Base-by-base conservation (phyloP, 2,888 invertebrate species). In the Aphelenchoides bicaudatus region DNA sequence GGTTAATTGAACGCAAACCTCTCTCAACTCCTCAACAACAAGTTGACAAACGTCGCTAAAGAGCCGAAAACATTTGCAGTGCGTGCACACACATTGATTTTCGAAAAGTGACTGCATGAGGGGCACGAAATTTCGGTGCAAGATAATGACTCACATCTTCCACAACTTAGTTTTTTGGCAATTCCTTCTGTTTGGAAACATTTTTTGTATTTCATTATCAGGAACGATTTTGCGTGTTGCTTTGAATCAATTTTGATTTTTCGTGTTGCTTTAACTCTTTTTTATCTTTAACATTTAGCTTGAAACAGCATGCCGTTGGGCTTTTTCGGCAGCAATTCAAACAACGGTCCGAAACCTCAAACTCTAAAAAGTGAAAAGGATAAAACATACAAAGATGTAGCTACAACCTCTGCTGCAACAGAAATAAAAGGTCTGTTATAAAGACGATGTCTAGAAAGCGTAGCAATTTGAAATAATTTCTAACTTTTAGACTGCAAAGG, bases 401-500 rank as follows among this genome's bases (percentile, higher is more conserved):
- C 55, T 16, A 19, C 46, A 1, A 56, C 55, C 1, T 27, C 23
- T 19, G 46, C 55, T 29, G 55, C 54, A 1, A 31, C 29, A 2
- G 52, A 51, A 2, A 51, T 51, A 37, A 51, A 51, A 19, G 43
- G n/a, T n/a, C n/a, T n/a, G n/a, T n/a, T n/a, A n/a, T n/a, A n/a
- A n/a, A n/a, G n/a, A n/a, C n/a, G n/a, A n/a, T 8, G 23, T 21
- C 23, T 25, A 34, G 34, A 13, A 13, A 13, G 13, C 13, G 13
- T 34, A 34, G 34, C 34, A 34, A 34, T 13, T 34, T 34, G 34
- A 34, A 34, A 13, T 34, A 23, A 31, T 21, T n/a, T 27, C 6
- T 27, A 48, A 23, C 25, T 65, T 8, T 71, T 68, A 30, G 73
- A 76, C 47, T 63, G 67, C 28, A 71, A 74, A 61, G 75, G 75